These are phyloP conservation scores for Astyanax mexicanus DNA, from an alignment of 2,797 vertebrate genomes.

Conservation along the genomic window DNA sequence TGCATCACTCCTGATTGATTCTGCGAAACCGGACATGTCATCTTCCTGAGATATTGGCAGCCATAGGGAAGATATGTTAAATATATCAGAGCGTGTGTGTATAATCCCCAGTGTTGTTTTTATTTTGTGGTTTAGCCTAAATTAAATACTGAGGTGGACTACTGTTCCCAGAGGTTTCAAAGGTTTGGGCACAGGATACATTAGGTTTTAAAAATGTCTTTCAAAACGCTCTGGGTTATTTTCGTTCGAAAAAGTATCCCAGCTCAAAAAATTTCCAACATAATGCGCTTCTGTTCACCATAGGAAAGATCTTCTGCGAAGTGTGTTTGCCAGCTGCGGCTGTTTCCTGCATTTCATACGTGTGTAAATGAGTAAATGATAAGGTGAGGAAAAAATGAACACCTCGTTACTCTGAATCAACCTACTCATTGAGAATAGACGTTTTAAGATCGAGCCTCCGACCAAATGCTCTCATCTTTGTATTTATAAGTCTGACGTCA, in stretches of 20 bases:
- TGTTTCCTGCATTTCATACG: slow-evolving; percentile 30
- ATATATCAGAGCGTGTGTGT: slow-evolving; percentile 52
- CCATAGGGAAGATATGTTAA: slow-evolving; percentile 52
- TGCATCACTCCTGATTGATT: slow-evolving; percentile 62
- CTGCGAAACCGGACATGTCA: slow-evolving; percentile 47
- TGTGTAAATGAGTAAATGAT: slow-evolving; percentile 42
- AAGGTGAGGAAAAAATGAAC: slow-evolving; percentile 20
- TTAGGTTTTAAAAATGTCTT: slow-evolving; percentile 49
- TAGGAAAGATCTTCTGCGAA: slow-evolving; percentile 1
- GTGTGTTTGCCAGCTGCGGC: slow-evolving; percentile 13
- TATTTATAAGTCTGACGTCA: slow-evolving; percentile 84
- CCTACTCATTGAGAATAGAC: slow-evolving; percentile 30
- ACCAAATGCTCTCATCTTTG: slow-evolving; percentile 74
- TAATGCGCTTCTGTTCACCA: slow-evolving; percentile 33
- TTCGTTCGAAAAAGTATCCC: slow-evolving; percentile 49
- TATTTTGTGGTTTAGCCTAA: slow-evolving; percentile 53
- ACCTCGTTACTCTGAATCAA: slow-evolving; percentile 36
- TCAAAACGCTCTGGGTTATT: slow-evolving; percentile 40
- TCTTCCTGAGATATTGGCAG: slow-evolving; percentile 53
- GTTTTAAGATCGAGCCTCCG: slow-evolving; percentile 39
- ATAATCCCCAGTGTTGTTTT: slow-evolving; percentile 55
- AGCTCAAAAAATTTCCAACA: slow-evolving; percentile 40
- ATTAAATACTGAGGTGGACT: slow-evolving; percentile 58
- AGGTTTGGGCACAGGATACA: slow-evolving; percentile 49
- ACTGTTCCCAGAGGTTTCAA: slow-evolving; percentile 44